Evolutionary conservation across 2,113 vertebrate species (phyloP), one percentile per base, ranked within the genome.

Genomic region (Hippocampus barbouri): DNA sequence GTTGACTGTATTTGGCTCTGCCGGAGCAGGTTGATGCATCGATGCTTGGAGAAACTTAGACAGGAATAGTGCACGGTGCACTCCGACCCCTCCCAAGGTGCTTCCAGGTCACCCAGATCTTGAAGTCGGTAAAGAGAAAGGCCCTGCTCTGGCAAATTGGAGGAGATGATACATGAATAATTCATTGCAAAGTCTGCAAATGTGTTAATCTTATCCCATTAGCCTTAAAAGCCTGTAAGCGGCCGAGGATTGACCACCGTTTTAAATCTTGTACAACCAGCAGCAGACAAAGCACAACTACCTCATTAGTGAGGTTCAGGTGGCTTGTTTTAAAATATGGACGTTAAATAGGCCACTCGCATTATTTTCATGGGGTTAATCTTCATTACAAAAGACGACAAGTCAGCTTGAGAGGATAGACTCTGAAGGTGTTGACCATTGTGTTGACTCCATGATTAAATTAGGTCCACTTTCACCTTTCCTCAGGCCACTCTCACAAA

Each of bases 121-220:
- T 84, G 76, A 76, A 85, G 72, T 81, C 71, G 70, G 79, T 73
- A 69, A 82, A 63, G 78, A 80, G 73, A 78, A 81, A 82, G 77
- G 75, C 77, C 74, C 66, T 57, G 72, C 86, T 80, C 69, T 47
- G 79, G 75, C 80, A 88, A 91, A 90, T 91, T 88, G 85, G 81
- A 79, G 75, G 80, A 21, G 73, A 74, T 51, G 63, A 71, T 4
- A 51, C 73, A 91, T 92, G 86, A 90, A 92, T 92, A 90, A 92
- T 88, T 66, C 85, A 92, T 88, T 12, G 64, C 2, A 70, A 72
- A 34, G 69, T 79, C 88, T 87, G 88, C 85, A 88, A 90, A 92
- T 92, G 81, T 81, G 72, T 77, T 91, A 89, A 91, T 92, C 89
- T 85, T 73, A 85, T 87, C 85, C 86, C 76, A 86, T 91, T 90